Base-by-base conservation (phyloP, 1,140 invertebrate species). In the Meteorus sp. region DNA sequence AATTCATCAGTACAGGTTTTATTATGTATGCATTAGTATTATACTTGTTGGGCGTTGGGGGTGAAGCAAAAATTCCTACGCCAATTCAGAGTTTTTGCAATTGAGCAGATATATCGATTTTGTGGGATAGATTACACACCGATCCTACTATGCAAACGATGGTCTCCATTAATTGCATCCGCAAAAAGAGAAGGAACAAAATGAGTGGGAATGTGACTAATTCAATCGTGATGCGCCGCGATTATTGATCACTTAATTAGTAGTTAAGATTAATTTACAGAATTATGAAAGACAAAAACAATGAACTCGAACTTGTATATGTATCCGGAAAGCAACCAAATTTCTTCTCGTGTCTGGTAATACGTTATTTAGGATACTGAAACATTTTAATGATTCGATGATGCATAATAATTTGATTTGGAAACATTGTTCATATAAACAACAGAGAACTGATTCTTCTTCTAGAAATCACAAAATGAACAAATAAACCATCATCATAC, bases 221-320 rank as follows among this genome's bases (percentile, higher is more conserved):
- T 29, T 55, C 8, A 48, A 53, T 47, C 53, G 52, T 57, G 22
- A 52, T 33, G 51, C 56, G 13, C 39, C 44, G 51, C 59, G 59
- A 63, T 39, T 29, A 44, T 57, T 45, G 48, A 56, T 69, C 62
- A 66, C 67, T 69, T 67, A 68, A 69, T 60, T 66, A 70, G 63
- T 55, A 35, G 59, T 20, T 67, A 64, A 69, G 65, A 37, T 53
- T 27, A 67, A 59, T 69, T 62, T 61, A 66, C 56, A 65, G 51
- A 47, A 47, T n/a, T n/a, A 62, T 45, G 50, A 63, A 62, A 31
- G 51, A 58, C 37, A 45, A 59, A 61, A 54, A 62, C 57, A 51
- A 61, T 54, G 33, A 17, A 68, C 52, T 29, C 50, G 15, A 50
- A 35, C 8, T n/a, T n/a, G n/a, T n/a, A n/a, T n/a, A n/a, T n/a